Base-by-base conservation (phyloP, 2,113 vertebrate species). In the Gasterosteus aculeatus region DNA sequence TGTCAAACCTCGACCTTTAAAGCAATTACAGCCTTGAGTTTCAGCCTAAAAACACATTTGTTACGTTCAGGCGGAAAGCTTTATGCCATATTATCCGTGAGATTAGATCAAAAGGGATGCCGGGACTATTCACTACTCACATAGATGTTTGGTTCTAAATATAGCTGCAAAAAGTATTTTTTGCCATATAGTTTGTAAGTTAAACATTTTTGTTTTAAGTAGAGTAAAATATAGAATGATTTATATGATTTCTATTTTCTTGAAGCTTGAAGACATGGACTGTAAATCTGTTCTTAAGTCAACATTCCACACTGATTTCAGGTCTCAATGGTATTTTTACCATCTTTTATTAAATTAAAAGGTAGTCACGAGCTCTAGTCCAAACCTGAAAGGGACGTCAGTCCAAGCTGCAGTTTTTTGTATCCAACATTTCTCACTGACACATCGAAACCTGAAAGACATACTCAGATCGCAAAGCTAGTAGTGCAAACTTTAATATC, bases 11-110 rank as follows among this genome's bases (percentile, higher is more conserved):
- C 86, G 87, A 82, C 72, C 6, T 82, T 91, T 82, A 81, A 76
- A 89, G 64, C 83, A 80, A 80, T 93, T 90, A 91, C 75, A 84
- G 80, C 62, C 85, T 80, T 79, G 78, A 69, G 51, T 70, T 83
- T 84, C 19, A 75, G 70, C 75, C 78, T 71, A 16, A 49, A 85
- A 67, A 75, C 29, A 46, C 68, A 75, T 68, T 54, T 59, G 65
- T 60, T 82, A 64, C 81, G 72, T 47, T 80, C 42, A 69, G 73
- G 51, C 61, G 78, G 72, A 57, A 70, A 75, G 1, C 1, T 77
- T 69, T 19, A 69, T 44, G 75, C 22, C 12, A 31, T 19, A n/a
- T 29, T 14, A 31, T 60, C 61, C 6, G 2, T 29, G 38, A 60
- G n/a, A 56, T 69, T 33, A 53, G 33, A 56, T 69, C 41, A 58